phyloP scores from a whole-genome alignment of 2,888 invertebrate species.

The Drosophila demipolita region DNA sequence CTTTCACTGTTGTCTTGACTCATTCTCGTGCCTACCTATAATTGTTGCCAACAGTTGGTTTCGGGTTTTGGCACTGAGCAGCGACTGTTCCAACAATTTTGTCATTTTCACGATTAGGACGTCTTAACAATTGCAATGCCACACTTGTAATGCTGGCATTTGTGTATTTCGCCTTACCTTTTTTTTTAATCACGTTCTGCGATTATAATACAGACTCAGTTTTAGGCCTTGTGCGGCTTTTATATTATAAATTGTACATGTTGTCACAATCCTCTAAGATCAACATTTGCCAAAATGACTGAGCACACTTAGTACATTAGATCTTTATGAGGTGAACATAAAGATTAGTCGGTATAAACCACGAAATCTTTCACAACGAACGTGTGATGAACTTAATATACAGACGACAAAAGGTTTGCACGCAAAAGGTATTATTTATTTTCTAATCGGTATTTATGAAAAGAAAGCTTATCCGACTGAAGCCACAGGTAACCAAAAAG shows the following conservation, averaged over 20 bases:
- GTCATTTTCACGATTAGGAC: constrained; percentile 28
- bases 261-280: background rate
- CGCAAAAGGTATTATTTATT: background rate
- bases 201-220: background rate
- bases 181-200: constrained; percentile 4
- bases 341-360: constrained; percentile 8
- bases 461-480: constrained; percentile 12
- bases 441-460: background rate
- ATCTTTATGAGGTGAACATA: constrained; percentile 7
- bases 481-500: background rate
- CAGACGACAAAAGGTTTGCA: background rate
- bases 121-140: constrained; percentile 14
- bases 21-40: constrained; percentile 49
- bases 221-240: background rate
- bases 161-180: background rate
- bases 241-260: constrained; percentile 2
- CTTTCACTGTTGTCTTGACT: background rate
- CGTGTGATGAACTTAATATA: background rate
- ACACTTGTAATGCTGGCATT: constrained; percentile 11
- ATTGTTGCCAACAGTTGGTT: constrained; percentile 72
- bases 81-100: constrained; percentile 28
- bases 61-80: constrained; percentile 52
- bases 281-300: constrained; percentile 9
- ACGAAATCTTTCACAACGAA: constrained; percentile 4
- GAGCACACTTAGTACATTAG: constrained; percentile 9